Base-by-base conservation (phyloP, 37 sponge, comb jelly and placozoan genomes). In the Diacarnus erythraeanus region DNA sequence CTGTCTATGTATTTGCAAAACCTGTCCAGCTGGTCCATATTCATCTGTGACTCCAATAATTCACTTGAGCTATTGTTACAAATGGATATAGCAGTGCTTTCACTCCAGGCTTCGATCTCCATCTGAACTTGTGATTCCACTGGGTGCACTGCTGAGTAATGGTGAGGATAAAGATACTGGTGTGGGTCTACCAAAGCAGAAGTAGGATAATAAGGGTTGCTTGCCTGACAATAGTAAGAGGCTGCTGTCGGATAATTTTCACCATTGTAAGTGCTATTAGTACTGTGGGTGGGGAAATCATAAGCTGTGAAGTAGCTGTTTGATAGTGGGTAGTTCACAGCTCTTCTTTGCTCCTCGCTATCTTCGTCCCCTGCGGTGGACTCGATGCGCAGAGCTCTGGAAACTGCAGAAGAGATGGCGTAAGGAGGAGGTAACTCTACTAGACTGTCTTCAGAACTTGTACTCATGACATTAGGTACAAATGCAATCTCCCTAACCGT, bases 1-100 rank as follows among this genome's bases (percentile, higher is more conserved):
- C 71, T 80, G 61, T 71, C 86, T 2, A 85, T 77, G 72, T 78
- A 85, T 38, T 42, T 69, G 65, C 79, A 85, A 65, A 85, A 85
- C 1, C 65, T 26, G 9, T 77, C 86, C 61, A 85, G 65, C 77
- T 85, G 78, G 39, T 85, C 79, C 33, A 72, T 59, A 33, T 81
- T 72, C 8, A 26, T 42, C 22, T 76, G 47, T 0, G 68, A 38
- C 1, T 85, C 79, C 12, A 69, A 38, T 5, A 80, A 18, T 36
- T 38, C 41, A 1, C 37, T 70, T 20, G 59, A 30, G 38, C 66
- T 64, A 25, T 25, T 25, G 20, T 10, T 39, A 26, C 74, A 47
- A 23, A 51, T 51, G 21, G 39, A 38, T 18, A 76, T 21, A 21
- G 76, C 35, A 21, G 59, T 38, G 10, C 23, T 76, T 42, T 78